Evolutionary conservation across 2,888 invertebrate species (phyloP), one percentile per base, ranked within the genome.

Genomic region (Tholera decimalis): DNA sequence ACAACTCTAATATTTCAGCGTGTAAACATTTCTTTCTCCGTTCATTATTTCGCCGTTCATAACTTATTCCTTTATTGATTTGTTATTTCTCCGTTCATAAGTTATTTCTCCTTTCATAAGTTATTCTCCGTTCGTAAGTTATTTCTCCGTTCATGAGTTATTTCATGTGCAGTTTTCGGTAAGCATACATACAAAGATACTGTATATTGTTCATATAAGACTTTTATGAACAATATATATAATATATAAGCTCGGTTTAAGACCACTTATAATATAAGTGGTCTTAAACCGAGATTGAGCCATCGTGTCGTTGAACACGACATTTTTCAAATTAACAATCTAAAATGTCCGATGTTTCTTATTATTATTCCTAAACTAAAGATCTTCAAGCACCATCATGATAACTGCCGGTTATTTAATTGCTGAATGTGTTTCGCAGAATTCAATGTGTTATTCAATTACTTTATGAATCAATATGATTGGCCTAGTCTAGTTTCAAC

Each of bases 1-100:
- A 20, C 3, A 20, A 33, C 53, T 28, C 3, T 20, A 1, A 69
- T 73, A 73, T 70, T 73, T 70, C 73, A 73, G 73, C 73, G 73
- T 44, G 44, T n/a, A 13, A 13, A 24, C 13, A 44, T 7, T 6
- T 6, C 7, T 43, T 22, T 24, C 24, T 8, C 3, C 1, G 3
- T 24, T 44, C 0, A 0, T 44, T n/a, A n/a, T n/a, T n/a, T n/a
- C n/a, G n/a, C n/a, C n/a, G n/a, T n/a, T n/a, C n/a, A n/a, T n/a
- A n/a, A n/a, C n/a, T n/a, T n/a, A n/a, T n/a, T n/a, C n/a, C n/a
- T n/a, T n/a, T n/a, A n/a, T n/a, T n/a, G n/a, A n/a, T n/a, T n/a
- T n/a, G n/a, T n/a, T n/a, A n/a, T n/a, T n/a, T n/a, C n/a, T n/a
- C n/a, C 1, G 3, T 24, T 44, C 0, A 0, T 44, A 1, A 44